These are phyloP conservation scores for Heliconius hortense DNA, from an alignment of 2,888 invertebrate species.

Conservation along the genomic window DNA sequence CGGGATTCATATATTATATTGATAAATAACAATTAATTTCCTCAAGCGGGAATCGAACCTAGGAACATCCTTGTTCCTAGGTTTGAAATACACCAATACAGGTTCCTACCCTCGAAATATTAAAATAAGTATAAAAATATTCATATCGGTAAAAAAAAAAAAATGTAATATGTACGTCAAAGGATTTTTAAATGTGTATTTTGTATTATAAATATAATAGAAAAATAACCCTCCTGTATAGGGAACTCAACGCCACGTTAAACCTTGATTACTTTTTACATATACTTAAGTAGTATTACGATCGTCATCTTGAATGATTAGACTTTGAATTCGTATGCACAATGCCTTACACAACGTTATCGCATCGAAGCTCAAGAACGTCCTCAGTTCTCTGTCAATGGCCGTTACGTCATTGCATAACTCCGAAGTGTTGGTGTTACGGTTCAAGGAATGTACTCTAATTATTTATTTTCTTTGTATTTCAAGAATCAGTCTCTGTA, in stretches of 20 bases:
- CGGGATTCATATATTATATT: too few species aligned
- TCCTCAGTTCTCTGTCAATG: slow-evolving; percentile 39
- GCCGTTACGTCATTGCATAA: slow-evolving; percentile 36
- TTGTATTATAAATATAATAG: neutral
- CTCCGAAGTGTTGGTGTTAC: slow-evolving; percentile 34
- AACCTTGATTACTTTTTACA: slow-evolving; percentile 32
- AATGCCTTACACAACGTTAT: slow-evolving; percentile 37
- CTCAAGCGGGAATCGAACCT: too few species aligned
- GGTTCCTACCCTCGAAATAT: too few species aligned
- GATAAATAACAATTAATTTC: too few species aligned
- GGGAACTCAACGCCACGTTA: too few species aligned
- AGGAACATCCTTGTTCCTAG: too few species aligned
- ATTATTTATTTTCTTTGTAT: slow-evolving; percentile 19
- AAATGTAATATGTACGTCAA: neutral
- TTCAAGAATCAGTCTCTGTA: neutral
- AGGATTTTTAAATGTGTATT: neutral
- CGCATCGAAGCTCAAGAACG: slow-evolving; percentile 30
- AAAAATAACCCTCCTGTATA: neutral
- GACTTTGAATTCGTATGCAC: slow-evolving; percentile 44
- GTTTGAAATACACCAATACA: too few species aligned
- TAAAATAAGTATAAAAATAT: too few species aligned
- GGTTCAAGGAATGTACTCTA: slow-evolving; percentile 30
- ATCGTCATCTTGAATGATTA: slow-evolving; percentile 64
- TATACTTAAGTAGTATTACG: slow-evolving; percentile 39
- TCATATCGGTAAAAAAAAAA: too few species aligned